Base-by-base conservation (phyloP, 2,888 invertebrate species). In the Caenorhabditis doughertyi region DNA sequence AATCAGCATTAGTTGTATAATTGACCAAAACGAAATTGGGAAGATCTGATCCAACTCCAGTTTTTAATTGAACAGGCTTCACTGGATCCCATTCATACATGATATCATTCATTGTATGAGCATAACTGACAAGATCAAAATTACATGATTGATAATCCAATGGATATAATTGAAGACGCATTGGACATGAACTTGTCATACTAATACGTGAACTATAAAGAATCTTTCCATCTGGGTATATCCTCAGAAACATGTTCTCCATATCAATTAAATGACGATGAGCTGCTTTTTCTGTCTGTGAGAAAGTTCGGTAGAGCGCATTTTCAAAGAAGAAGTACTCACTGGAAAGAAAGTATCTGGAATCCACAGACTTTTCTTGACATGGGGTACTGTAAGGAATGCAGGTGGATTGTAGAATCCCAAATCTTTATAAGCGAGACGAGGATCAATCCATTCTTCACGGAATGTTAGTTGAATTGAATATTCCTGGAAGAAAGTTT, bases 271-370 rank as follows among this genome's bases (percentile, higher is more conserved):
- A 87, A 87, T 92, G 93, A 7, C 93, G 92, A 92, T 97, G 97
- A 60, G 97, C 98, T 92, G 96, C 96, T 93, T 98, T 98, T 93
- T 98, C 98, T 92, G 98, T 98, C 76, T 97, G 96, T n/a, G n/a
- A n/a, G n/a, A 94, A 97, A 97, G 32, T 2, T 27, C n/a, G 16
- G 4, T 35, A 21, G 58, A 32, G 47, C 25, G 9, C 11, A 58
- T 39, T 25, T 21, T 23, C 7, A 32, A n/a, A n/a, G n/a, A n/a
- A n/a, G 32, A 39, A 39, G 3, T 13, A 44, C 81, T 64, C n/a
- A 90, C 90, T 56, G 90, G 91, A 62, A 91, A 91, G 81, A 91
- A 91, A 3, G 89, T 84, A 56, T 91, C 91, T 42, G 98, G 98
- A 95, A 97, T 97, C 98, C 98, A 98, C 79, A 98, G 68, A 29